Evolutionary conservation across 2,797 vertebrate species (phyloP), one percentile per base, ranked within the genome.

Genomic region (Apodemus agrarius): DNA sequence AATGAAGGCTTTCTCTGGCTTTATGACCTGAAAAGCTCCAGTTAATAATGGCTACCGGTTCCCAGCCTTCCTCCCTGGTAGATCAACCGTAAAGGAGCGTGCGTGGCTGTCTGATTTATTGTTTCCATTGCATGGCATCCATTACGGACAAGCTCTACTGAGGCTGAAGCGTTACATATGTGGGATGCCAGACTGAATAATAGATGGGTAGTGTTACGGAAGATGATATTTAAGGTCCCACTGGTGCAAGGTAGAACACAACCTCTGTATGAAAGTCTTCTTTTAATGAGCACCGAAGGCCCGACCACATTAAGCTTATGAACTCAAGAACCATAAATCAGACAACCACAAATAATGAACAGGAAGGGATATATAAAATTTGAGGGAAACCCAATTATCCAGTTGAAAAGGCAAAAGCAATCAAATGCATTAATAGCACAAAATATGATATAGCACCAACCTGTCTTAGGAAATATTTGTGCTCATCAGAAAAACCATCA

Each of bases 151-250:
- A 37, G 54, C 49, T 59, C 90, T 65, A 78, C 81, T 98, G 97
- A 98, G 95, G 95, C 29, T 90, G 90, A 96, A 97, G 97, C 96
- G 89, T 95, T 97, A 83, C 78, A 26, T 82, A 93, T 90, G 82
- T 92, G 22, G 92, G 94, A 76, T 40, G 94, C n/a, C 85, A 63
- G 76, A 79, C 93, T 82, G 95, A 98, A 97, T 98, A 98, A 96
- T 92, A 83, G 81, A 95, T 96, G 76, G 92, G 61, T 34, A 1
- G 10, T 52, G 31, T 54, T 82, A 67, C 40, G 72, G 54, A 97
- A 82, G 59, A 6, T 94, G 96, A 94, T 72, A 97, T 3, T 96
- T 74, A 88, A 82, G 43, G 89, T 96, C 69, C 21, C 85, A 95
- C 76, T 76, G 87, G 57, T 69, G 16, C 67, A 94, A 96, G 24